Evolutionary conservation across 2,888 invertebrate species (phyloP).

Genomic region (Dryococelus australis): DNA sequence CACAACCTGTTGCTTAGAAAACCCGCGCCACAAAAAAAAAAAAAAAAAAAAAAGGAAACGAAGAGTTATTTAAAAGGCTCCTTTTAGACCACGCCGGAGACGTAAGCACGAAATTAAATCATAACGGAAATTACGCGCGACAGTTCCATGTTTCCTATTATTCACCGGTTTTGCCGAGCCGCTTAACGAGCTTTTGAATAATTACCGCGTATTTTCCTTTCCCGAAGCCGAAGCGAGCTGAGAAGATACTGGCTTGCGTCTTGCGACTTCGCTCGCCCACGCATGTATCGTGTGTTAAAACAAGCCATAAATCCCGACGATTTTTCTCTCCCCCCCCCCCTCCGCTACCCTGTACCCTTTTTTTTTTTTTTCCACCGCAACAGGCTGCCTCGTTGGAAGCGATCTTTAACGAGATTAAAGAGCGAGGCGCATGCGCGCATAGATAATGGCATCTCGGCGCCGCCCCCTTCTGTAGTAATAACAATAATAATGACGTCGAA

Average conservation of each 20-base stretch:
- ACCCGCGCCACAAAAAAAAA: no score
- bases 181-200: constrained; percentile 1
- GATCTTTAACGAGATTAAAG: constrained; percentile 8
- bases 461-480: neutral
- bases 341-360: no score
- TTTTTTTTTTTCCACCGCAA: neutral
- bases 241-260: neutral
- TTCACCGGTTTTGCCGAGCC: neutral
- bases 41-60: no score
- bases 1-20: no score
- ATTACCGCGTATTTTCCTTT: neutral
- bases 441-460: neutral
- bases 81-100: no score
- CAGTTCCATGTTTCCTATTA: no score
- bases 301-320: neutral
- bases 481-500: constrained; percentile 2
- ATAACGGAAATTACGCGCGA: no score
- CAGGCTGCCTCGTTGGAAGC: neutral
- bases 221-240: neutral
- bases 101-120: no score
- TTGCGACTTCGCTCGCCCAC: neutral
- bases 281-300: constrained; percentile 1
- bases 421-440: constrained; percentile 13
- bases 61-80: no score
- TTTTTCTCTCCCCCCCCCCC: neutral